phyloP scores from a whole-genome alignment of 1,140 invertebrate species.

The Tetramorium simillimum region DNA sequence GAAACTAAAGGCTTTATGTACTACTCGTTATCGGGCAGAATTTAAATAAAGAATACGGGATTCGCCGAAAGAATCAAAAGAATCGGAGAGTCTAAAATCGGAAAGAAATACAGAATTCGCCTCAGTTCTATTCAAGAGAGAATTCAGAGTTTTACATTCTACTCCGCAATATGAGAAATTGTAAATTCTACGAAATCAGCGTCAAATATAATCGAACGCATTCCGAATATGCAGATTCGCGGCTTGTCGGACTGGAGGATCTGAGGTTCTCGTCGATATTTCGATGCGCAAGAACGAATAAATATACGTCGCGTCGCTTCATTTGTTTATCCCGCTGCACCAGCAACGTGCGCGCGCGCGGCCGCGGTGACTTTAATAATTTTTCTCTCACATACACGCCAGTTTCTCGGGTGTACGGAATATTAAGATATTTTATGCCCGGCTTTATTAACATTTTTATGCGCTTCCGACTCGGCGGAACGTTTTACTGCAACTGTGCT shows the following conservation, averaged over 20 bases:
- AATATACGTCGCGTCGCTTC: not conserved
- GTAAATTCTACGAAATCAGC: not conserved
- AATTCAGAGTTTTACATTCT: slow-evolving; percentile 6
- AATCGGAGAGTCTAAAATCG: not conserved
- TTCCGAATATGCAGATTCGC: slow-evolving; percentile 6
- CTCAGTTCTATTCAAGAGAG: not conserved
- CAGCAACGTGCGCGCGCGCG: not conserved
- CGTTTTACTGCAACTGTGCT: slow-evolving; percentile 28
- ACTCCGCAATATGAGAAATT: not conserved
- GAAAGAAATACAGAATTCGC: not conserved
- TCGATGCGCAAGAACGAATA: not conserved
- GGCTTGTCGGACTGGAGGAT: not conserved
- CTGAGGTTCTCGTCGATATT: not conserved
- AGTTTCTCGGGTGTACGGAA: slow-evolving; percentile 12
- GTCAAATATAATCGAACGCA: not conserved
- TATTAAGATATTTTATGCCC: slow-evolving; percentile 49
- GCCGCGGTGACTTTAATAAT: slow-evolving; percentile 25
- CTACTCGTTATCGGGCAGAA: not conserved
- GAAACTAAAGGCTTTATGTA: not conserved
- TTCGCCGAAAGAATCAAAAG: not conserved
- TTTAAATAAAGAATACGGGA: not conserved
- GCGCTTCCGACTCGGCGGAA: slow-evolving; percentile 21
- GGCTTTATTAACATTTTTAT: slow-evolving; percentile 51
- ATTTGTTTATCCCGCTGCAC: not conserved
- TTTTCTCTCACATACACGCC: not conserved